A percentile compares a stretch with the other conserved stretches of the same genome.
Evolutionary conservation across 1,140 invertebrate genomes (phyloP).

Genomic region (Ganaspis sp.): DNA sequence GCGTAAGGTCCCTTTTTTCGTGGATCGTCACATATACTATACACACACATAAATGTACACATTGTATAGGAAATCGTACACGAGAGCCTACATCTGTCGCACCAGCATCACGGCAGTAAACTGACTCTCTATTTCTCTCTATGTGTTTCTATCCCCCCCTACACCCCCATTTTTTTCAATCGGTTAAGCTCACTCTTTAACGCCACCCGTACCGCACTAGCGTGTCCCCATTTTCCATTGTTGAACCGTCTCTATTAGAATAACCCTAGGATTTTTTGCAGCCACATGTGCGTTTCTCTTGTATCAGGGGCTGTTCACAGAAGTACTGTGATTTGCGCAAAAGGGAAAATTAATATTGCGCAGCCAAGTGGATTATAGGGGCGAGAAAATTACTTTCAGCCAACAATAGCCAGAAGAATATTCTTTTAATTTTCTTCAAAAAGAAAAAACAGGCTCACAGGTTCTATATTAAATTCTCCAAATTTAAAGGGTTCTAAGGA

Average conservation of each 20-base stretch:
- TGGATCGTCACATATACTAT: too few species aligned
- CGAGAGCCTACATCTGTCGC: slow-evolving; percentile 66
- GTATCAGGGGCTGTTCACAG: slow-evolving; percentile 39
- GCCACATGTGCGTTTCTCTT: slow-evolving; percentile 60
- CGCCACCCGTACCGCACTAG: slow-evolving; percentile 53
- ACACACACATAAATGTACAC: too few species aligned
- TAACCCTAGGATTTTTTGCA: slow-evolving; percentile 62
- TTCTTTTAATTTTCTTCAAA: too few species aligned
- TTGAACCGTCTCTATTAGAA: slow-evolving; percentile 63
- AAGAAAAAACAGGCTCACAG: too few species aligned
- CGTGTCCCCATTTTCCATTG: slow-evolving; percentile 59
- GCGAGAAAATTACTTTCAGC: too few species aligned
- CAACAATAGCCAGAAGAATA: too few species aligned
- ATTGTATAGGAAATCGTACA: slow-evolving; percentile 52
- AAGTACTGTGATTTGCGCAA: slow-evolving; percentile 19
- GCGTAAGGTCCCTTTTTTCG: too few species aligned
- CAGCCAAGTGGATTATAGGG: slow-evolving; percentile 2
- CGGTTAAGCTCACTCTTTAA: slow-evolving; percentile 32
- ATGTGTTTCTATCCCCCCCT: slow-evolving; percentile 39
- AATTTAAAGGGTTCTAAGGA: too few species aligned
- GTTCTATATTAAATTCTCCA: too few species aligned
- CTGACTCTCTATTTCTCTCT: slow-evolving; percentile 45
- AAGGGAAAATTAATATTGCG: slow-evolving; percentile 26
- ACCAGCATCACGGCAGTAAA: slow-evolving; percentile 35
- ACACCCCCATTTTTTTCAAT: slow-evolving; percentile 17